Conservation (phyloP, 1,140 invertebrate species). For the Sminthurinus signatus region DNA sequence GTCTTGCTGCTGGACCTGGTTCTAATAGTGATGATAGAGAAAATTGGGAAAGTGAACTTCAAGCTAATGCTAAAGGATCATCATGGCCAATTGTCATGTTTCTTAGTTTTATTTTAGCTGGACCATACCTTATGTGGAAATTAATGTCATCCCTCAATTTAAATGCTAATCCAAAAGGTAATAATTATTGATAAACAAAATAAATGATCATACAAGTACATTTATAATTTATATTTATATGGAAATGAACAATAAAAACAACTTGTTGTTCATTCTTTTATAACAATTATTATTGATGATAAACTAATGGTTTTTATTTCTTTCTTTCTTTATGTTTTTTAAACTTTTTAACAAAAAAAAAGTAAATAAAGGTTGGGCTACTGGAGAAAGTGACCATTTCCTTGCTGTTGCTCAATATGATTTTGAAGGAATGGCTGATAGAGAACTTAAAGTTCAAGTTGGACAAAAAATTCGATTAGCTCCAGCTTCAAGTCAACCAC, state of each 20-base stretch:
- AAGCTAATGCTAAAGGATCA: constrained; percentile 28
- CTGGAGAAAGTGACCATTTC: constrained; percentile 56
- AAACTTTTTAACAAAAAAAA: no score
- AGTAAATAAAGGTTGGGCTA: constrained; percentile 54
- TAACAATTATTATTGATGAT: no score
- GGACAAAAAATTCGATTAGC: constrained; percentile 75
- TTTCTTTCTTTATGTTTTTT: no score
- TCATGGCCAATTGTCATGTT: constrained; percentile 63
- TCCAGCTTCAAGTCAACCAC: constrained; percentile 72
- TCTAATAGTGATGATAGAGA: constrained; percentile 30
- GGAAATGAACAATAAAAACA: no score
- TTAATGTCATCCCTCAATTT: constrained; percentile 56
- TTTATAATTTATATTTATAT: no score
- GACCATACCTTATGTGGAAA: constrained; percentile 86
- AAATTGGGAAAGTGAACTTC: constrained; percentile 24
- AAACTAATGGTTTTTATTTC: no score
- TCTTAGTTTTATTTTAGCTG: constrained; percentile 75
- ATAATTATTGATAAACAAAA: no score
- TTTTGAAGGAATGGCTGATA: constrained; percentile 61
- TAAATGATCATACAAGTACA: no score
- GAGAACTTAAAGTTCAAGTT: constrained; percentile 68
- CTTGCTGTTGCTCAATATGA: constrained; percentile 67
- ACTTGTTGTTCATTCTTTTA: no score
- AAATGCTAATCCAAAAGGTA: constrained; percentile 17
- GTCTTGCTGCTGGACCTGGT: constrained; percentile 26